Base-by-base conservation (phyloP, 53 echinoderm and acorn worm species). In the Holothuria leucospilota region DNA sequence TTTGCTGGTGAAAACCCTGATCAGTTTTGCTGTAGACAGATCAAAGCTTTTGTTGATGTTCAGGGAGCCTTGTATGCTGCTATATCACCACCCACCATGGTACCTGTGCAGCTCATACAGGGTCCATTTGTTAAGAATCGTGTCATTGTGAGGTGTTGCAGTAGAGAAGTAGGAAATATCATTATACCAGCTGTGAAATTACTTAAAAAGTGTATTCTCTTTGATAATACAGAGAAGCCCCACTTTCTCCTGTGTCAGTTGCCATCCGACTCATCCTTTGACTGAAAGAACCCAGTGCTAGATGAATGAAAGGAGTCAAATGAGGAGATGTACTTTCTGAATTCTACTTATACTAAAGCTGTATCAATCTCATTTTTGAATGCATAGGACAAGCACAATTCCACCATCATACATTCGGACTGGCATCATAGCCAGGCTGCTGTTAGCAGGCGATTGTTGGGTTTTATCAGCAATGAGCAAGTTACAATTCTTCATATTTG, bases 31-130 rank as follows among this genome's bases (percentile, higher is more conserved):
- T 63, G n/a, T 63, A 13, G 63, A 11, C 63, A 25, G 63, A 63
- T 63, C 63, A 63, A 25, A 63, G 63, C 63, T 23, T 63, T 63
- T 63, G 63, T 63, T 63, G n/a, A 25, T 26, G 26, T 63, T 26
- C 63, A 63, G n/a, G 63, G 26, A 63, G 63, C 63, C 26, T 26
- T 63, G n/a, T 63, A 63, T 63, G 63, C 63, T 26, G 63, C 63
- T 26, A 63, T 11, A 23, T 63, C 63, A 63, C 63, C n/a, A 63
- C 5, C 12, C n/a, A 23, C 63, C 26, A 25, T 63, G 63, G n/a
- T 63, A 23, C 63, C 63, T 63, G 26, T 63, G 5, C 63, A 23
- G 63, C 63, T 13, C n/a, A 63, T 63, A 63, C 6, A 63, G 12
- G 63, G 63, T 63, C 63, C 63, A 6, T 6, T 63, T 63, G 63